These are phyloP conservation scores for Parochlus steinenii DNA, from an alignment of 2,888 invertebrate genomes.

Conservation along the genomic window DNA sequence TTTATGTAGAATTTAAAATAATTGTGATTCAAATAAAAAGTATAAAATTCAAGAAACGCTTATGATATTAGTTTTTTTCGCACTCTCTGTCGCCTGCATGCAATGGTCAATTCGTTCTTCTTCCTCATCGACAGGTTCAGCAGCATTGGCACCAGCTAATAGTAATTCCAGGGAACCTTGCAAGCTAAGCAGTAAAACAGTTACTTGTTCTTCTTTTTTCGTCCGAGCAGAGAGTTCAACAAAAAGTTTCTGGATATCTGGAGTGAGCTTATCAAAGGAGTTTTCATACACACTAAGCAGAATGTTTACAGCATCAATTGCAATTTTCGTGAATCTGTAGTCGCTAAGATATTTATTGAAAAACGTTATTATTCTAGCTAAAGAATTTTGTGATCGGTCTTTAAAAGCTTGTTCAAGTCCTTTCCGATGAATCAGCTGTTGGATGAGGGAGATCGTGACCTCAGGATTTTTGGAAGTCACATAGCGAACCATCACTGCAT, in stretches of 20 bases:
- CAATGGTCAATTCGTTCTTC: slow-evolving; percentile 17
- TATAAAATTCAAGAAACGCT: too few relatives aligned
- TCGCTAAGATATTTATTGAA: slow-evolving; percentile 57
- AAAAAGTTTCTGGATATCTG: slow-evolving; percentile 43
- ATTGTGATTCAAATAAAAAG: too few relatives aligned
- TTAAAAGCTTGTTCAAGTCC: slow-evolving; percentile 59
- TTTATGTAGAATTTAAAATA: too few relatives aligned
- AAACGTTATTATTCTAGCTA: slow-evolving; percentile 55
- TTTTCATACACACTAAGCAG: slow-evolving; percentile 61
- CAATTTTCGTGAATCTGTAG: slow-evolving; percentile 50
- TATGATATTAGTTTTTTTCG: slow-evolving; percentile 3
- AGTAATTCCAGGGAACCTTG: slow-evolving; percentile 55
- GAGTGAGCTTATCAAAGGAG: slow-evolving; percentile 41
- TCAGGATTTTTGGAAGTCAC: slow-evolving; percentile 52
- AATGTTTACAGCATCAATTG: slow-evolving; percentile 56
- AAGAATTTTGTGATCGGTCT: slow-evolving; percentile 47
- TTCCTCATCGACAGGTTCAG: slow-evolving; percentile 28
- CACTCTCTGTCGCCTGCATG: slow-evolving; percentile 6
- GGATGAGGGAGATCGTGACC: slow-evolving; percentile 60
- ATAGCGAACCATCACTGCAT: slow-evolving; percentile 43
- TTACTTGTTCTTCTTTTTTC: slow-evolving; percentile 49
- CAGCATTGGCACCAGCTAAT: slow-evolving; percentile 39
- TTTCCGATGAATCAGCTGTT: slow-evolving; percentile 72
- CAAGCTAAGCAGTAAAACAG: slow-evolving; percentile 42
- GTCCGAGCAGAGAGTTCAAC: slow-evolving; percentile 42